Base-by-base conservation (phyloP, 1,140 invertebrate species). In the Drosophila arawakana region DNA sequence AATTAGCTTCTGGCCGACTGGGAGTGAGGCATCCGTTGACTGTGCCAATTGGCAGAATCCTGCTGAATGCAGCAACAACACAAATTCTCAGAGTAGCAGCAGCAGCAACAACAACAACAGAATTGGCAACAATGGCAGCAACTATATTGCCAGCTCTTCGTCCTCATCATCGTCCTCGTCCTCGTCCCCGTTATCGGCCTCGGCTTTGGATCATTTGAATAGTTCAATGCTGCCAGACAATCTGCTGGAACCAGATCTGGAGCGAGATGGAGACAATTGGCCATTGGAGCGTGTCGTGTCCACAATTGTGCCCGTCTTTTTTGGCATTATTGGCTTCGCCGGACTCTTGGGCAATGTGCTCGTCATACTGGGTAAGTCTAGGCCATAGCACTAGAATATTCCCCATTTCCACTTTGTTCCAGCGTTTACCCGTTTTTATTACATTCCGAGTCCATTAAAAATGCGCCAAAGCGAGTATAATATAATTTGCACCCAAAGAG, bases 341-440 rank as follows among this genome's bases (percentile, higher is more conserved):
- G 98, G 98, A 13, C 93, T 98, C 1, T 93, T 98, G 30, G 98
- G 98, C 68, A 99, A 98, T 92, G 95, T 95, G 0, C 93, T 98
- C 34, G 97, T 98, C 7, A 96, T 97, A n/a, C 93, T 97, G 2
- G 92, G 92, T 92, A 70, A 91, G 92, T 84, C 18, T 9, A 11
- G 2, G 2, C 66, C 18, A 21, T 21, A 2, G 18, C 1, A 21
- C 1, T 21, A 21, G 18, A 21, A 21, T 21, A 2, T 21, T 21
- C 18, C 21, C 46, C 7, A 5, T 47, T 21, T 47, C 7, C 1
- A 13, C 5, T 59, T 10, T 39, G 8, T 43, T 43, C 2, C 41
- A 11, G 6, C n/a, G 4, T 43, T 43, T 11, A 4, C 3, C 25
- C 25, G 25, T 4, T 30, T 25, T 30, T 30, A 30, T 30, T 30